A percentile compares a stretch with the other conserved stretches of the same genome.
phyloP scores from a whole-genome alignment of 2,113 vertebrate genomes.

The Redunca redunca region DNA sequence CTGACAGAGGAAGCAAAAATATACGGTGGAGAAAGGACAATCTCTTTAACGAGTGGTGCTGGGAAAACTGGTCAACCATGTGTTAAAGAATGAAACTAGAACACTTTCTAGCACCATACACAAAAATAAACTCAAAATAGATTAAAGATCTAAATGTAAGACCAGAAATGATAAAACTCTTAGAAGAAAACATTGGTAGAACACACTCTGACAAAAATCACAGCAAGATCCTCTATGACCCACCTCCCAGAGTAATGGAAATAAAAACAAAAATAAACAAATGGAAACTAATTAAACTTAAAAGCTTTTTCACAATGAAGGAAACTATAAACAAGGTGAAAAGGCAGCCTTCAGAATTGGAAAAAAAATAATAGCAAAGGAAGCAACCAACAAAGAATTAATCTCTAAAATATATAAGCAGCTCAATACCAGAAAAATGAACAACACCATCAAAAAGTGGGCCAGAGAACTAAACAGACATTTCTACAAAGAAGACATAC shows the following conservation, averaged over 20 bases:
- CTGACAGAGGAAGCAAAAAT: background rate
- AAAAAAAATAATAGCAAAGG: background rate
- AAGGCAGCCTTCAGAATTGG: background rate
- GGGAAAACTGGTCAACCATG: background rate
- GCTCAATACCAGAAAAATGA: background rate
- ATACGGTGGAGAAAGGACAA: background rate
- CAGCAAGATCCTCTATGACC: background rate
- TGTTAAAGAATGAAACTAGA: background rate
- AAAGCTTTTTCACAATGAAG: background rate
- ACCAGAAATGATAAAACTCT: background rate
- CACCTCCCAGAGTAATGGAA: background rate
- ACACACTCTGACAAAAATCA: background rate
- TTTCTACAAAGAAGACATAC: background rate
- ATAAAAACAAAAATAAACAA: background rate
- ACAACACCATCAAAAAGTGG: background rate
- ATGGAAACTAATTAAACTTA: background rate
- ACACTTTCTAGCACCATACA: background rate
- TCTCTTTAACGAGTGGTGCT: background rate
- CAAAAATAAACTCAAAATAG: background rate
- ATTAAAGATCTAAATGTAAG: background rate
- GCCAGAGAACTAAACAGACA: background rate
- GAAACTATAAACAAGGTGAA: background rate
- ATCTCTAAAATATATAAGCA: background rate
- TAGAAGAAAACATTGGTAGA: background rate
- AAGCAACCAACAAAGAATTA: background rate